A percentile compares a stretch with the other conserved stretches of the same genome.
phyloP scores from a whole-genome alignment of 2,888 invertebrate genomes.

The Scrobipalpa atriplicella region DNA sequence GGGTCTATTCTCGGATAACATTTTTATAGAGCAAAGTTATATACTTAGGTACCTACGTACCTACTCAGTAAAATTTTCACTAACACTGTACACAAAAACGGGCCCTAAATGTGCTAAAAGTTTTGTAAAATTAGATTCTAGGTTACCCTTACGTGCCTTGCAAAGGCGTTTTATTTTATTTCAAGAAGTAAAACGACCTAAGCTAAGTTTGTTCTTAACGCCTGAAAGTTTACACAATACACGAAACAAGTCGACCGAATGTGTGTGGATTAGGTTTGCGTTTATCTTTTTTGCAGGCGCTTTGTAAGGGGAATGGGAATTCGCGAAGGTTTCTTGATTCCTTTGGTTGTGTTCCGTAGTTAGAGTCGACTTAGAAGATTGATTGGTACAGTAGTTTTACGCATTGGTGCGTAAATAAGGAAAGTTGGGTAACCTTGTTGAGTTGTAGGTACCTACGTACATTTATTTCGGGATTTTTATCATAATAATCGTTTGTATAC shows the following conservation, averaged over 20 bases:
- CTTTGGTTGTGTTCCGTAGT: background rate
- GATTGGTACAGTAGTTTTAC: background rate
- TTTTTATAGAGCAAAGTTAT: too few relatives aligned
- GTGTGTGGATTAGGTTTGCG: background rate
- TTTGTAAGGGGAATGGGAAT: background rate
- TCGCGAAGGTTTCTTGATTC: background rate
- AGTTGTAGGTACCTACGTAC: too few relatives aligned
- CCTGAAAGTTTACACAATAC: background rate
- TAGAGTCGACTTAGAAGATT: background rate
- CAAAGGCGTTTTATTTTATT: too few relatives aligned
- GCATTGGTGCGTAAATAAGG: background rate
- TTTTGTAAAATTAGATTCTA: conserved; percentile 1
- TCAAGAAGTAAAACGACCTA: background rate
- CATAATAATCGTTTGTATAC: too few relatives aligned
- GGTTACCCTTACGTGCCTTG: background rate
- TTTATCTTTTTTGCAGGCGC: conserved; percentile 7
- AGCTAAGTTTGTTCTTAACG: background rate
- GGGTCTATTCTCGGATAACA: too few relatives aligned
- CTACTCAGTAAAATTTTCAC: too few relatives aligned
- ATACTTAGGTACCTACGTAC: too few relatives aligned
- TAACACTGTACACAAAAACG: too few relatives aligned
- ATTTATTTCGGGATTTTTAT: too few relatives aligned
- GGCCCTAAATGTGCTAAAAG: too few relatives aligned
- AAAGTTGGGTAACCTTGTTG: background rate
- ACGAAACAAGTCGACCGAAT: background rate